phyloP scores from a whole-genome alignment of 2,113 vertebrate species.

The Spea multiplicata region DNA sequence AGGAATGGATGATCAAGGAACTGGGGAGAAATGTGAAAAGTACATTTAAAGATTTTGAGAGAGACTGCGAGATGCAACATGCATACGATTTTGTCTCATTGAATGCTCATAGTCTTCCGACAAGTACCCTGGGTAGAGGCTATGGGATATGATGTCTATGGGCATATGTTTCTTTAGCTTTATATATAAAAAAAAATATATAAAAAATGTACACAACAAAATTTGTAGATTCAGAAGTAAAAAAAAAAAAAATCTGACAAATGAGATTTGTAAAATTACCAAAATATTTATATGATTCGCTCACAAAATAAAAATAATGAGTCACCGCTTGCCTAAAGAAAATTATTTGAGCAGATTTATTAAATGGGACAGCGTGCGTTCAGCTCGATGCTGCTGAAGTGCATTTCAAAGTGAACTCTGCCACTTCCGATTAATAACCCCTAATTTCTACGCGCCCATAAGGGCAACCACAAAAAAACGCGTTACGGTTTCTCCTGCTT shows the following conservation, averaged over 20 bases:
- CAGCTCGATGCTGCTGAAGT: constrained; percentile 25
- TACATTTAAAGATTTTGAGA: no score
- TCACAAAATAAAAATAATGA: constrained; percentile 3
- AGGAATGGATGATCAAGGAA: no score
- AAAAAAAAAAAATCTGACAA: constrained; percentile 3
- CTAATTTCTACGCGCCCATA: background rate
- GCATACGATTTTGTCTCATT: no score
- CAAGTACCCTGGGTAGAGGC: no score
- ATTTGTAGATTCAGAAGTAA: constrained; percentile 3
- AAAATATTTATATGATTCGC: constrained; percentile 10
- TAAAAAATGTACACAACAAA: background rate
- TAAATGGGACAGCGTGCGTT: constrained; percentile 24
- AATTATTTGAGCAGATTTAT: constrained; percentile 22
- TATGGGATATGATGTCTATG: no score
- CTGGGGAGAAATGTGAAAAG: no score
- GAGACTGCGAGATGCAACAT: no score
- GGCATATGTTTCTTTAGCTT: no score
- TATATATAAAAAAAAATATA: no score
- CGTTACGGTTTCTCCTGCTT: background rate
- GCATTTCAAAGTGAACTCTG: background rate
- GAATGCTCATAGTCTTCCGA: no score
- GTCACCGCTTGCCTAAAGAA: constrained; percentile 20
- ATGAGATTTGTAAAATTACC: constrained; percentile 1
- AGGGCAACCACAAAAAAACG: background rate
- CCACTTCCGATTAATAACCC: constrained; percentile 43